Base-by-base conservation (phyloP, 2,797 vertebrate species). In the Syngnathus acus region DNA sequence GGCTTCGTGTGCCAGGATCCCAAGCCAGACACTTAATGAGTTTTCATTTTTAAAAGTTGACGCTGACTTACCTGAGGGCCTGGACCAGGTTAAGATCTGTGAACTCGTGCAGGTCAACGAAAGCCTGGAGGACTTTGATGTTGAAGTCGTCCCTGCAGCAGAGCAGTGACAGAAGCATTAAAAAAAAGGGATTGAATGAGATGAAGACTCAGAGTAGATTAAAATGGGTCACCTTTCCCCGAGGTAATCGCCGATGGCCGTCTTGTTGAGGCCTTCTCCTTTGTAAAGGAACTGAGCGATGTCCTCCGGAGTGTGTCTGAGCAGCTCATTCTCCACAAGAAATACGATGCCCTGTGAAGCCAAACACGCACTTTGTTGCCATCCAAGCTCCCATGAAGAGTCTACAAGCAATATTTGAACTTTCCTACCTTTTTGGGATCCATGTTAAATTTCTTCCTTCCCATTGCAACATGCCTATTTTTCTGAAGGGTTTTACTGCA, bases 361-460 rank as follows among this genome's bases (percentile, higher is more conserved):
- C 16, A 2, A 77, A 14, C 48, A 53, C 53, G 65, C 16, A 42
- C 38, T 8, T 8, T 17, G 9, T 19, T 17, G 5, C 37, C 16
- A 19, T 54, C 21, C 4, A 11, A 13, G 23, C 16, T 0, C 0
- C 58, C 10, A 48, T 2, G 23, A 21, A 64, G 4, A 5, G 1
- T 69, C 17, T 23, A 1, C 7, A 10, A 23, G 10, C 50, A 21
- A 21, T 21, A 21, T 43, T 21, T 42, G 17, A 42, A 32, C n/a
- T 19, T 38, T 37, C 19, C 13, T 71, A 87, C 86, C 93, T 96
- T 96, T 88, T 97, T 97, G 5, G 95, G 95, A 70, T 97, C 95
- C 95, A 96, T 97, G 88, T 97, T 97, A 85, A 97, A 97, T 80
- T 97, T 97, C 84, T 97, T 97, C 67, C 95, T 88, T 65, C 95